Evolutionary conservation across 2,888 invertebrate species (phyloP).

Genomic region (Ochlodes sylvanus): DNA sequence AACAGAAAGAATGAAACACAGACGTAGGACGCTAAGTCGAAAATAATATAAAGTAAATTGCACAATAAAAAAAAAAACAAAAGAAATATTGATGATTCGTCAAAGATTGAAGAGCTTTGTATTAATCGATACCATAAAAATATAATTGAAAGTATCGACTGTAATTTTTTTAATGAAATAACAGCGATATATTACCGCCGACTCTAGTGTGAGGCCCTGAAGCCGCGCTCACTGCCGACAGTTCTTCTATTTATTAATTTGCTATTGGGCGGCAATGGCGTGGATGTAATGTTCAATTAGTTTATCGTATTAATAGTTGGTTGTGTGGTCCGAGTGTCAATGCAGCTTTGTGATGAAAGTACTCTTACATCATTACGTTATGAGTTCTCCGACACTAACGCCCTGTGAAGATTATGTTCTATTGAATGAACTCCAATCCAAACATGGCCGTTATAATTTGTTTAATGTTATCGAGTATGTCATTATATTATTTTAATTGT

Average conservation of each 20-base stretch:
- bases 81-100: no score
- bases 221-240: constrained; percentile 10
- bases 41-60: no score
- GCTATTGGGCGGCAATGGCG: constrained; percentile 20
- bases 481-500: no score
- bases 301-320: constrained; percentile 1
- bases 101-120: neutral
- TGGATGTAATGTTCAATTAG: constrained; percentile 32
- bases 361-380: constrained; percentile 1
- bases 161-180: neutral
- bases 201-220: neutral
- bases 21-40: no score
- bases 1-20: no score
- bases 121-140: no score
- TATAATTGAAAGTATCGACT: neutral
- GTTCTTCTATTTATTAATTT: constrained; percentile 35
- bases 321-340: constrained; percentile 8
- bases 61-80: no score
- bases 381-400: neutral
- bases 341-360: neutral
- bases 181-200: neutral
- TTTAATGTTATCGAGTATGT: no score
- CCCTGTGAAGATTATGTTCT: no score
- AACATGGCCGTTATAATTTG: no score
- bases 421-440: no score